Conservation (phyloP, 2,888 invertebrate genomes). For the Eristalis pertinax region DNA sequence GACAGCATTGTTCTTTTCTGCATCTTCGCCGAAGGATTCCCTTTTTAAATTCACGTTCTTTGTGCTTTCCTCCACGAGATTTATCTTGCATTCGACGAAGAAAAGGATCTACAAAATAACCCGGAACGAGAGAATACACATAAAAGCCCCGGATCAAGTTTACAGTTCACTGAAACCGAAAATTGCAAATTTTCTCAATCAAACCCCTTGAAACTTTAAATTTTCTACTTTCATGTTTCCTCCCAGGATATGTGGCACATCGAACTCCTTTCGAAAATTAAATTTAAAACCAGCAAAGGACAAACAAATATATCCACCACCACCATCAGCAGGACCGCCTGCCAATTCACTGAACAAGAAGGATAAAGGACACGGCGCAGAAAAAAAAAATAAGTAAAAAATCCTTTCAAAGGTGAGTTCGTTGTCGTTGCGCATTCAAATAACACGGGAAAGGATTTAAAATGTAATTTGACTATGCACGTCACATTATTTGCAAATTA, state of each 20-base stretch:
- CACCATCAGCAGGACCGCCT: constrained; percentile 7
- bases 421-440: constrained; percentile 27
- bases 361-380: not conserved
- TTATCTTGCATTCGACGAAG: constrained; percentile 17
- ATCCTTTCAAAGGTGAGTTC: constrained; percentile 54
- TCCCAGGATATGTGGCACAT: not conserved
- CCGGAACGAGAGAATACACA: not conserved
- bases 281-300: constrained; percentile 67
- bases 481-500: constrained; percentile 72
- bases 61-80: not conserved
- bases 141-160: constrained; percentile 29
- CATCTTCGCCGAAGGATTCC: not conserved
- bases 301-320: constrained; percentile 64
- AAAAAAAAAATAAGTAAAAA: not conserved
- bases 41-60: not conserved
- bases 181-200: constrained; percentile 61
- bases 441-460: constrained; percentile 53
- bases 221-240: constrained; percentile 53
- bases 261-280: constrained; percentile 54
- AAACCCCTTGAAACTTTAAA: constrained; percentile 66
- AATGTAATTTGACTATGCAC: constrained; percentile 70
- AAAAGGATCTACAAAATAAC: constrained; percentile 28
- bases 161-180: constrained; percentile 69
- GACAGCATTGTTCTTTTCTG: not conserved
- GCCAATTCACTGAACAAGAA: constrained; percentile 8